A percentile compares a stretch with the other conserved stretches of the same genome.
These are phyloP conservation scores for Ophiothrix spiculata DNA, from an alignment of 35 echinoderm and acorn worm genomes.

Conservation along the genomic window DNA sequence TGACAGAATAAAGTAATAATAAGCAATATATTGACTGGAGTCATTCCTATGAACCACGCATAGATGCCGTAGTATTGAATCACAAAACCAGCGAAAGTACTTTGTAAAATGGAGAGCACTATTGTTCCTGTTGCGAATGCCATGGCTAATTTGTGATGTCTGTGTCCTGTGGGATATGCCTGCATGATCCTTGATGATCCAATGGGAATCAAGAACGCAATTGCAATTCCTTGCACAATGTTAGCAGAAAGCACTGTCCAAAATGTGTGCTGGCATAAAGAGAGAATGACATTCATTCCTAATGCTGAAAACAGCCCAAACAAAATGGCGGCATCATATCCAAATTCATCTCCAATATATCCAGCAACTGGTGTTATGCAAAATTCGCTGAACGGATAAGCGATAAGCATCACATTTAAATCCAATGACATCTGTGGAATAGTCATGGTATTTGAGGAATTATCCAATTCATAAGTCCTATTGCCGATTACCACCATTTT, in stretches of 20 bases:
- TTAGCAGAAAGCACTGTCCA: neutral
- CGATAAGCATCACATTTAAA: neutral
- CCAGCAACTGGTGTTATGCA: neutral
- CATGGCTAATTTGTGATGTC: neutral
- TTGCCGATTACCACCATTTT: neutral
- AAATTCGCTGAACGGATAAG: neutral
- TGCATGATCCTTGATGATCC: neutral
- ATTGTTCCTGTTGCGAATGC: neutral
- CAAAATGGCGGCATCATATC: neutral
- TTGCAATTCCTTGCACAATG: neutral
- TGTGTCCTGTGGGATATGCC: neutral
- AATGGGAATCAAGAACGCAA: neutral
- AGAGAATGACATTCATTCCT: neutral
- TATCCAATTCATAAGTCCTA: neutral
- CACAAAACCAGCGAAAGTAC: neutral
- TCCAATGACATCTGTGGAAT: neutral
- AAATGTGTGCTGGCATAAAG: neutral
- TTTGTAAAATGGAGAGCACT: neutral
- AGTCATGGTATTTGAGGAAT: neutral
- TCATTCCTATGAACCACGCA: neutral
- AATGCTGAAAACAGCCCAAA: neutral
- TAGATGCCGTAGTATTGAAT: neutral
- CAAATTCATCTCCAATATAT: neutral
- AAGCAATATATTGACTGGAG: neutral
- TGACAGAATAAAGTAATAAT: neutral